These are phyloP conservation scores for Ochotona princeps DNA, from an alignment of 2,113 vertebrate genomes.

Conservation along the genomic window DNA sequence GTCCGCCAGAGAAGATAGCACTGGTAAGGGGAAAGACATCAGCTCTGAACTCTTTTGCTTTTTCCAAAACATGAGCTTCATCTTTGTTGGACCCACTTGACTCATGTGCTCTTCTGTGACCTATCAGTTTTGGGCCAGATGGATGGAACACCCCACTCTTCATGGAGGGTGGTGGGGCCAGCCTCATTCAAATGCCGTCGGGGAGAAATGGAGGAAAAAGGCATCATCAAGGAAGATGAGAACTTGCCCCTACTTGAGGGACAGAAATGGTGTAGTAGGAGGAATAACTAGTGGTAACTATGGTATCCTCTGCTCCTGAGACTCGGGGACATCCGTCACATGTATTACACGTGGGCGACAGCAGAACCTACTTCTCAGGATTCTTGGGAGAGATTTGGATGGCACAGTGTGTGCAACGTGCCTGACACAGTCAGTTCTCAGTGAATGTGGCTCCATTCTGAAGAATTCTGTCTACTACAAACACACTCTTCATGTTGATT, in stretches of 20 bases:
- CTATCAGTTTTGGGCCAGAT: not conserved
- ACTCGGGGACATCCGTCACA: accelerated
- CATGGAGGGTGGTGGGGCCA: not conserved
- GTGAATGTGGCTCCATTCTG: not conserved
- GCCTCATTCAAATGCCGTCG: not conserved
- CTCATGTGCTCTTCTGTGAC: not conserved
- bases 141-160: too few relatives aligned
- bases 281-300: accelerated
- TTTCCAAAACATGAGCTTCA: not conserved
- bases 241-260: not conserved
- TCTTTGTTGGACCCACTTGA: not conserved
- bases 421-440: not conserved
- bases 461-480: not conserved
- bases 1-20: not conserved
- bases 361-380: not conserved
- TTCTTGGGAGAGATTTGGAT: not conserved
- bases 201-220: not conserved
- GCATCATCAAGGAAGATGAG: not conserved
- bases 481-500: not conserved
- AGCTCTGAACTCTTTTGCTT: not conserved
- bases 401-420: accelerated
- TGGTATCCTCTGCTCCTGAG: not conserved
- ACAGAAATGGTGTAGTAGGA: not conserved
- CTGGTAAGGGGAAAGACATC: too few relatives aligned
- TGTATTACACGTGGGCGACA: too few relatives aligned